Evolutionary conservation across 2,113 vertebrate species (phyloP), one percentile per base, ranked within the genome.

Genomic region (Limanda limanda): DNA sequence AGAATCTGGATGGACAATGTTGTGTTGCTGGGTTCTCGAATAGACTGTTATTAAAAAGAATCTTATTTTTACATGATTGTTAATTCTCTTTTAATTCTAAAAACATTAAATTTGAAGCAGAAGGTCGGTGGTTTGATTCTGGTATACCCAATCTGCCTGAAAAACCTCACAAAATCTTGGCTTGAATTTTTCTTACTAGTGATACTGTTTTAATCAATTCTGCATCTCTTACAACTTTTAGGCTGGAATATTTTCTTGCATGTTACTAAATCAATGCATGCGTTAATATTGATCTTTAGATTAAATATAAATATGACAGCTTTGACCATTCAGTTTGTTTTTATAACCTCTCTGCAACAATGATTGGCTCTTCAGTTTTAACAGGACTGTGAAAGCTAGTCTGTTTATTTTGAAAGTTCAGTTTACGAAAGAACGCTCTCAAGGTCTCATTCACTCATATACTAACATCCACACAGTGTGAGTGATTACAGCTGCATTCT

Each of bases 401-500:
- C 3, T 58, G 56, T 20, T 7, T 27, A 47, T 24, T 23, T 64
- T 59, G 27, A 83, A 42, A 42, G 11, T 42, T 42, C 40, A 13
- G 40, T 42, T 42, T 42, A 31, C 6, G 6, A 31, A 31, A 31
- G 31, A 7, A 31, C 6, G 1, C 31, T 31, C 31, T 31, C 31
- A 31, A 69, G 37, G 73, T 42, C 68, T 65, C 23, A 11, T 52
- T 67, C 37, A 61, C 57, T 4, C 62, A 20, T 21, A 18, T 31
- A 54, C 15, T 52, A 57, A 61, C 55, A 48, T 70, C 27, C 45
- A 72, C 68, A 56, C 24, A 60, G 31, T 21, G 21, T 48, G 13
- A 21, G 24, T 61, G 15, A 79, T 48, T 72, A 51, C 59, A 65
- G 57, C 6, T 42, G 51, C 12, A 2, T 63, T 56, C 7, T 51